Percentiles rank a stretch among this genome's conserved stretches.
phyloP scores from a whole-genome alignment of 2,797 vertebrate species.

The Sus cebifrons region DNA sequence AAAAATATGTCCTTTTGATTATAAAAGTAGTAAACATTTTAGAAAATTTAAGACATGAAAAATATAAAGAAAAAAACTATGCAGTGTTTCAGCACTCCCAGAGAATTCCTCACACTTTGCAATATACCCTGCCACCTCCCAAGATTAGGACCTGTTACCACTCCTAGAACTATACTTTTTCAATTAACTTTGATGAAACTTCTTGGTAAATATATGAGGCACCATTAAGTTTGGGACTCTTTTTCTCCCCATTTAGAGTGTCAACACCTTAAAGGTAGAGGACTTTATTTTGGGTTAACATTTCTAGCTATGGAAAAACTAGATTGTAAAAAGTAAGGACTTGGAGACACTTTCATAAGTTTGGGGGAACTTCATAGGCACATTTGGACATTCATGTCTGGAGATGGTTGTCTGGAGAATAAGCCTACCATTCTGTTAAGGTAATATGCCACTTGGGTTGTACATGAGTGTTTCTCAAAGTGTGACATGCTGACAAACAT shows the following conservation, averaged over 20 bases:
- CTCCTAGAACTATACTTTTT: not conserved
- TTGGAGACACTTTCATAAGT: not conserved
- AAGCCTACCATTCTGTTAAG: not conserved
- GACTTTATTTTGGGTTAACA: not conserved
- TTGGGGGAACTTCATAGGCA: not conserved
- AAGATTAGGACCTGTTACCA: not conserved
- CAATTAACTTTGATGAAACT: not conserved
- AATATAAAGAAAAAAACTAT: conserved; percentile 3
- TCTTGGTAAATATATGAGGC: conserved; percentile 43
- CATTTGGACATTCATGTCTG: not conserved
- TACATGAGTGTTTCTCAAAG: conserved; percentile 55
- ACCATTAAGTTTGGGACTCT: conserved; percentile 44
- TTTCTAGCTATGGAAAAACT: conserved; percentile 35
- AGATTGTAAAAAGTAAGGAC: not conserved
- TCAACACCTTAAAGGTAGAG: conserved; percentile 30
- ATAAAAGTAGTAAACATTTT: conserved; percentile 7
- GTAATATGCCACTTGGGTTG: not conserved
- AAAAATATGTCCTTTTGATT: conserved; percentile 38
- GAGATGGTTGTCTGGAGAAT: not conserved
- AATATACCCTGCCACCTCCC: not conserved
- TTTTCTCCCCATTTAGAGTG: not conserved
- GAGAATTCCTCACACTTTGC: conserved; percentile 41
- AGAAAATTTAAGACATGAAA: conserved; percentile 11
- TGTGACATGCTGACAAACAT: not conserved
- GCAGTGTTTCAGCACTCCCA: not conserved